Percentiles rank a stretch among this genome's conserved stretches.
Conservation (phyloP, 2,113 vertebrate species). For the rabbit (Oryctolagus cuniculus) region mOryCun1.1 NC_091436.1:70455501-70456000, state of each 20-base stretch:
- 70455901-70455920: neutral
- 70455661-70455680: neutral
- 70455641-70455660: neutral
- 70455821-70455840: conserved; percentile 51
- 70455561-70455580: neutral
- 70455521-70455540: neutral
- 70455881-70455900: conserved; percentile 28
- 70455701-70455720: conserved; percentile 33
- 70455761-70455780: neutral
- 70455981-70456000: conserved; percentile 58
- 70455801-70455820: neutral
- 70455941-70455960: conserved; percentile 20
- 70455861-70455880: conserved; percentile 55
- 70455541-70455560: neutral
- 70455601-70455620: neutral
- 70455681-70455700: neutral
- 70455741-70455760: neutral
- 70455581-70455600: neutral
- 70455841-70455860: conserved; percentile 18
- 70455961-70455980: conserved; percentile 61
- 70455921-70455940: conserved; percentile 57
- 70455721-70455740: neutral
- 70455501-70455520: neutral
- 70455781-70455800: neutral
- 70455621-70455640: neutral